Evolutionary conservation across 2,888 invertebrate species (phyloP).

Genomic region (Meganola albula): DNA sequence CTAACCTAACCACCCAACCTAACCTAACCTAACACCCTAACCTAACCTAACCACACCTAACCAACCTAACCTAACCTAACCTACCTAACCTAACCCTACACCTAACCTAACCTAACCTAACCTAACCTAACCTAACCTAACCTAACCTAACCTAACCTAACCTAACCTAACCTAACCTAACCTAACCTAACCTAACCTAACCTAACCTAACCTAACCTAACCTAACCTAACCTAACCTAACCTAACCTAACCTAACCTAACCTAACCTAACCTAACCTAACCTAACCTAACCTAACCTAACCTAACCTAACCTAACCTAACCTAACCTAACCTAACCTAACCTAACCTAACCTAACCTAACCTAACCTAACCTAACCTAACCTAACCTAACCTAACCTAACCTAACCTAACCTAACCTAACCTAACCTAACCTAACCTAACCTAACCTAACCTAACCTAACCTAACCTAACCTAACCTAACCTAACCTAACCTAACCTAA

Average conservation of each 20-base stretch:
- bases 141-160: slow-evolving; percentile 20
- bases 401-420: slow-evolving; percentile 14
- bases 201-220: slow-evolving; percentile 6
- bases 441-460: slow-evolving; percentile 12
- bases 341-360: slow-evolving; percentile 15
- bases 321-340: slow-evolving; percentile 11
- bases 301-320: slow-evolving; percentile 21
- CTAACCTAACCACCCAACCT: too few species aligned
- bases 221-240: slow-evolving; percentile 17
- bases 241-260: slow-evolving; percentile 18
- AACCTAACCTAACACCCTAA: slow-evolving; percentile 13
- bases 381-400: slow-evolving; percentile 17
- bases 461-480: slow-evolving; percentile 8
- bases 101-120: slow-evolving; percentile 19
- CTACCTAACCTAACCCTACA: too few species aligned
- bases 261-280: slow-evolving; percentile 18
- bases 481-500: slow-evolving; percentile 12
- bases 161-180: slow-evolving; percentile 8
- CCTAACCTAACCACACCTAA: slow-evolving; percentile 18
- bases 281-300: slow-evolving; percentile 16
- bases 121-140: slow-evolving; percentile 23
- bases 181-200: slow-evolving; percentile 6
- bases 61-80: too few species aligned
- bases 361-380: slow-evolving; percentile 16
- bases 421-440: slow-evolving; percentile 13